These are phyloP conservation scores for Lepus europaeus DNA, from an alignment of 2,113 vertebrate species.

Conservation along the genomic window DNA sequence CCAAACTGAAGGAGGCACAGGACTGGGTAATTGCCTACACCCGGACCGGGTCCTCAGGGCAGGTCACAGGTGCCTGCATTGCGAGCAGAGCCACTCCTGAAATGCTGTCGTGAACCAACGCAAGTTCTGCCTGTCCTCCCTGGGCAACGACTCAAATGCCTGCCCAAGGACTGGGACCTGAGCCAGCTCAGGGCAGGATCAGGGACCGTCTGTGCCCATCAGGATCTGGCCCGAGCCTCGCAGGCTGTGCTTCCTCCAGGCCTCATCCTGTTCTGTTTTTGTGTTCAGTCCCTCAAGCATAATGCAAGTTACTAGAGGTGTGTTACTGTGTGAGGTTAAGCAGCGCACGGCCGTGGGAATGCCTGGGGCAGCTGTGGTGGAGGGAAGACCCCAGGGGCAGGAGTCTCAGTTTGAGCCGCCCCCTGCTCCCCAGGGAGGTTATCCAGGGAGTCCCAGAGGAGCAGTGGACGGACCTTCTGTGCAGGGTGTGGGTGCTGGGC, in stretches of 20 bases:
- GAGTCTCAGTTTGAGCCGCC: not conserved
- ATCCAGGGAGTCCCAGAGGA: not conserved
- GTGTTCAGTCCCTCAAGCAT: not conserved
- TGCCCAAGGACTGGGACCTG: accelerated
- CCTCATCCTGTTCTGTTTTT: not conserved
- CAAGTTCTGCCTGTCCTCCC: not conserved
- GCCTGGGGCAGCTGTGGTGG: not conserved
- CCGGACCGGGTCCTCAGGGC: not conserved
- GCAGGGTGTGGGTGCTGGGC: not conserved
- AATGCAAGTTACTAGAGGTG: not conserved
- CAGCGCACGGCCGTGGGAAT: not conserved
- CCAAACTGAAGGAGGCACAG: not conserved
- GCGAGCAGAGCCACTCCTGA: not conserved
- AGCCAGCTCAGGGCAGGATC: accelerated
- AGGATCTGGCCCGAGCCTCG: accelerated
- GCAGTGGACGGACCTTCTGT: not conserved
- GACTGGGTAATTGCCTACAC: not conserved
- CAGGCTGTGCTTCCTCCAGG: not conserved
- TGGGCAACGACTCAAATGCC: not conserved
- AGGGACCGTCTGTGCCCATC: not conserved
- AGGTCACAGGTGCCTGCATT: not conserved
- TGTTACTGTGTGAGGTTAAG: not conserved
- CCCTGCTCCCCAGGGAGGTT: no score
- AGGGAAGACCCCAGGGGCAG: not conserved
- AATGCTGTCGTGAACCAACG: not conserved